A percentile compares a stretch with the other conserved stretches of the same genome.
Conservation (phyloP, 2,113 vertebrate genomes). For the Dasypus novemcinctus region DNA sequence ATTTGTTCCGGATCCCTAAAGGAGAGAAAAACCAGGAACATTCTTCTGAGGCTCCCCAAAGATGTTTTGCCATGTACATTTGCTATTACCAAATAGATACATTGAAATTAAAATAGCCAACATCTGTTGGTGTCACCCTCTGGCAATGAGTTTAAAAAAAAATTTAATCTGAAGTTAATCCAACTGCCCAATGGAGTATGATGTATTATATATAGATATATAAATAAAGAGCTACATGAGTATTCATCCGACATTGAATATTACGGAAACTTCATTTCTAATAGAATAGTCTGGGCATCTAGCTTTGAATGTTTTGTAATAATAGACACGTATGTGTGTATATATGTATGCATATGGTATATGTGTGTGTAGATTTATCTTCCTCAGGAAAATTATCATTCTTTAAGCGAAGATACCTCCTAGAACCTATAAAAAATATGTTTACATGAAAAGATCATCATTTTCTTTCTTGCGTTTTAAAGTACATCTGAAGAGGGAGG, state of each 20-base stretch:
- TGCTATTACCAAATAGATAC: background rate
- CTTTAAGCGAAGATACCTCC: no score
- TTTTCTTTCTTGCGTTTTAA: background rate
- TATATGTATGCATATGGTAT: background rate
- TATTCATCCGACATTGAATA: background rate
- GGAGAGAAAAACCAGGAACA: background rate
- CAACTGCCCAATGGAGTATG: background rate
- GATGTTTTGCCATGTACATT: background rate
- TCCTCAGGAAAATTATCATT: no score
- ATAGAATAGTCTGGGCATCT: conserved; percentile 12
- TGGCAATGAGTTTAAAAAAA: background rate
- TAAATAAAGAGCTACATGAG: background rate
- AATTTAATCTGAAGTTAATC: conserved; percentile 15
- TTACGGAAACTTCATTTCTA: conserved; percentile 51
- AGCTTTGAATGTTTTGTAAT: conserved; percentile 39
- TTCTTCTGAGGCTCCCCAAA: background rate
- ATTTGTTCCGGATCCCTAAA: background rate
- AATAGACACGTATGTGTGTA: background rate
- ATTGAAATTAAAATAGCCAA: background rate
- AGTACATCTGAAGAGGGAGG: conserved; percentile 1
- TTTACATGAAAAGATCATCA: background rate
- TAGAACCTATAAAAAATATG: no score
- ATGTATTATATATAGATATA: background rate
- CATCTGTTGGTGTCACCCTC: background rate
- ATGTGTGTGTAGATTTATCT: no score